These are phyloP conservation scores for Euschistus heros DNA, from an alignment of 1,140 invertebrate species.

Conservation along the genomic window DNA sequence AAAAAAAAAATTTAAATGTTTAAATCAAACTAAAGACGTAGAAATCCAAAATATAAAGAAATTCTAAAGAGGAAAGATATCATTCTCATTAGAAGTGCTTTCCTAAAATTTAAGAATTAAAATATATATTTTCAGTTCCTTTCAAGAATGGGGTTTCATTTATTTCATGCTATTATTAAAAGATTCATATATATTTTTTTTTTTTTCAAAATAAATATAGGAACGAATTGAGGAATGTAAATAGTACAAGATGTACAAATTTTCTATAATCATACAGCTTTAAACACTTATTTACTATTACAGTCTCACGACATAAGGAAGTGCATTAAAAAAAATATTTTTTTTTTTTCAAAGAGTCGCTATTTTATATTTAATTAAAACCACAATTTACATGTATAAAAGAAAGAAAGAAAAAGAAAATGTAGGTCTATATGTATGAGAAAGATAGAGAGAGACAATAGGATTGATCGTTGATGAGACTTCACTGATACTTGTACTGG, in stretches of 20 bases:
- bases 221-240: conserved; percentile 16
- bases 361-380: conserved; percentile 9
- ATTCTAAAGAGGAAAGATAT: no score
- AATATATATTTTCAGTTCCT: no score
- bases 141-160: no score
- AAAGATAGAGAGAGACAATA: conserved; percentile 3
- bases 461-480: neutral
- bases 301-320: conserved; percentile 16
- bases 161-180: no score
- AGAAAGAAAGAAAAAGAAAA: neutral
- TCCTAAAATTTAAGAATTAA: no score
- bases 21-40: no score
- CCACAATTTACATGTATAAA: conserved; percentile 2
- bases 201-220: conserved; percentile 7
- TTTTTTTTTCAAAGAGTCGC: neutral
- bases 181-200: no score
- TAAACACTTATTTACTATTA: conserved; percentile 7
- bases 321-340: conserved; percentile 16
- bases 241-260: neutral
- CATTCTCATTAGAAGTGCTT: no score
- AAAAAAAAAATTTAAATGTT: no score
- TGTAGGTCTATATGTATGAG: neutral
- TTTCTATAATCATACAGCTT: conserved; percentile 1
- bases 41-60: no score
- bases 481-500: conserved; percentile 16